Evolutionary conservation across 2,888 invertebrate species (phyloP).

Genomic region (Parelbella ahira): DNA sequence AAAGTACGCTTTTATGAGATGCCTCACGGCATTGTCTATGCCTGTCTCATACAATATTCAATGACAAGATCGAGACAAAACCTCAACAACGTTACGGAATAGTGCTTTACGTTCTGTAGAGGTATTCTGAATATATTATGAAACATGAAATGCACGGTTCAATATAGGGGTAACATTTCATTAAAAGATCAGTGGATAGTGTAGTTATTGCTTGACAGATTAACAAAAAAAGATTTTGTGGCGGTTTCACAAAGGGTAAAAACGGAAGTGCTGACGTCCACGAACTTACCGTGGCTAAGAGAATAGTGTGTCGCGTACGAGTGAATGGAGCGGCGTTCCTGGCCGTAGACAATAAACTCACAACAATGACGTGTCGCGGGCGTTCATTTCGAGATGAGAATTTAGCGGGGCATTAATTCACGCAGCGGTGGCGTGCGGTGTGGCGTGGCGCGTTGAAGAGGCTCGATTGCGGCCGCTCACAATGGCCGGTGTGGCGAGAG

Average conservation of each 20-base stretch:
- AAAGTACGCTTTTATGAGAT: slow-evolving; percentile 15
- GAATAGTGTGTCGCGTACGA: slow-evolving; percentile 9
- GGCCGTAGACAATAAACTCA: slow-evolving; percentile 42
- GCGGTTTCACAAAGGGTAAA: slow-evolving; percentile 6
- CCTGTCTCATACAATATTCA: slow-evolving; percentile 18
- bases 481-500: slow-evolving; percentile 41
- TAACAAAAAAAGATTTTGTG: neutral
- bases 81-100: slow-evolving; percentile 6
- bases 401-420: slow-evolving; percentile 61
- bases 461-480: slow-evolving; percentile 61
- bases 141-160: slow-evolving; percentile 3
- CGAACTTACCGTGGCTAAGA: slow-evolving; percentile 26
- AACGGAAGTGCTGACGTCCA: slow-evolving; percentile 13
- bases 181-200: slow-evolving; percentile 5
- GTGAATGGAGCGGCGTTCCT: slow-evolving; percentile 8
- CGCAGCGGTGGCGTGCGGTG: slow-evolving; percentile 31
- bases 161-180: slow-evolving; percentile 4
- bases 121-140: neutral
- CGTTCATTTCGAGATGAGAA: slow-evolving; percentile 55
- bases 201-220: no score
- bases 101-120: slow-evolving; percentile 8
- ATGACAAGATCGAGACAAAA: slow-evolving; percentile 16
- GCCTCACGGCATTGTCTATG: slow-evolving; percentile 15
- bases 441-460: slow-evolving; percentile 50
- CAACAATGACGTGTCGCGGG: slow-evolving; percentile 57